These are phyloP conservation scores for Trichosurus vulpecula DNA, from an alignment of 2,797 vertebrate species.

Conservation along the genomic window DNA sequence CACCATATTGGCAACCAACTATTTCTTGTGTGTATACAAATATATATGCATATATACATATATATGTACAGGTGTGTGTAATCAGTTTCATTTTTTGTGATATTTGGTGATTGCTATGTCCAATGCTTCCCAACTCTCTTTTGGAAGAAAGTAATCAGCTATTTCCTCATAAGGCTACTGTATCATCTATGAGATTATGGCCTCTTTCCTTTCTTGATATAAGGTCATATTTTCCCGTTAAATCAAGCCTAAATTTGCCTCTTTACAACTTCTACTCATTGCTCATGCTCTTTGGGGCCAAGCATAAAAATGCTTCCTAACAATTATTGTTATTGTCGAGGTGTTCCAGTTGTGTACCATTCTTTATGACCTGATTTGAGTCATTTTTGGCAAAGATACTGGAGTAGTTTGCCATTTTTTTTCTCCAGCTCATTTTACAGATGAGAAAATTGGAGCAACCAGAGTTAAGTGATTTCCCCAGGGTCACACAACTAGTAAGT, in stretches of 20 bases:
- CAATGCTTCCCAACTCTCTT: background rate
- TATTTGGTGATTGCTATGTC: background rate
- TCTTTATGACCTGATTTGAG: background rate
- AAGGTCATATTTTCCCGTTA: background rate
- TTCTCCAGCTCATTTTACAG: background rate
- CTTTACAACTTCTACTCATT: background rate
- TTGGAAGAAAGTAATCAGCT: background rate
- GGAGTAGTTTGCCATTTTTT: background rate
- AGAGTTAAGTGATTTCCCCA: background rate
- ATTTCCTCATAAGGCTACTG: background rate
- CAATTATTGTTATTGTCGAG: background rate
- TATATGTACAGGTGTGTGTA: too few relatives aligned
- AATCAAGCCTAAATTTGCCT: background rate
- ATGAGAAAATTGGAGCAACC: background rate
- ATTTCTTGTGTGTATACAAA: background rate
- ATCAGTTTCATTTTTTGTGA: background rate
- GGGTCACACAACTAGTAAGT: background rate
- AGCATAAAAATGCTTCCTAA: background rate
- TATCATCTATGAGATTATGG: background rate
- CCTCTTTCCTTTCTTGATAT: background rate
- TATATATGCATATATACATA: too few relatives aligned
- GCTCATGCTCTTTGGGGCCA: background rate
- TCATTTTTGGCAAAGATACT: background rate
- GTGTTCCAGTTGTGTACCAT: background rate
- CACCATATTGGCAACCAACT: background rate